Evolutionary conservation across 2,797 vertebrate genomes (phyloP).

Genomic region (Psittacula echo): DNA sequence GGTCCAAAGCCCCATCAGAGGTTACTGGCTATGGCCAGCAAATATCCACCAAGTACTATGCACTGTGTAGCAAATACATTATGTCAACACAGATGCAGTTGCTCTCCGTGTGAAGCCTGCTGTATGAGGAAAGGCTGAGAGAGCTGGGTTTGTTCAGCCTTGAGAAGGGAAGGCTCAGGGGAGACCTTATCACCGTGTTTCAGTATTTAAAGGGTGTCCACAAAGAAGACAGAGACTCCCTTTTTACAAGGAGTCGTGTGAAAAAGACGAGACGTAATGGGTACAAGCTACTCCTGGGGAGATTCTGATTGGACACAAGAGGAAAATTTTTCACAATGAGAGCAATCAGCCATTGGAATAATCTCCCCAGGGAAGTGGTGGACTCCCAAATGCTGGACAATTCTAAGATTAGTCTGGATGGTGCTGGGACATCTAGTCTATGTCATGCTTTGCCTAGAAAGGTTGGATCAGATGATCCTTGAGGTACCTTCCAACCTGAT

Average conservation of each 20-base stretch:
- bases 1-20: background rate
- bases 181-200: background rate
- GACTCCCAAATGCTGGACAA: background rate
- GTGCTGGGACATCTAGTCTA: background rate
- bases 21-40: background rate
- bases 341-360: background rate
- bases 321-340: background rate
- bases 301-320: background rate
- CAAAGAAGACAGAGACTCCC: background rate
- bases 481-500: background rate
- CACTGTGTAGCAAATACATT: background rate
- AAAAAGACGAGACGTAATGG: background rate
- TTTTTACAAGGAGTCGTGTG: background rate
- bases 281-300: background rate
- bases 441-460: background rate
- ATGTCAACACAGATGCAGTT: accelerated
- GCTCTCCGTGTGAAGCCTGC: background rate
- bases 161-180: background rate
- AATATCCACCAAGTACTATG: background rate
- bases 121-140: background rate
- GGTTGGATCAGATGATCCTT: background rate
- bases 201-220: background rate
- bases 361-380: background rate
- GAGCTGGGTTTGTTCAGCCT: background rate
- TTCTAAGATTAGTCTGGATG: background rate